phyloP scores from a whole-genome alignment of 2,113 vertebrate species.

The Rhipidura dahli region DNA sequence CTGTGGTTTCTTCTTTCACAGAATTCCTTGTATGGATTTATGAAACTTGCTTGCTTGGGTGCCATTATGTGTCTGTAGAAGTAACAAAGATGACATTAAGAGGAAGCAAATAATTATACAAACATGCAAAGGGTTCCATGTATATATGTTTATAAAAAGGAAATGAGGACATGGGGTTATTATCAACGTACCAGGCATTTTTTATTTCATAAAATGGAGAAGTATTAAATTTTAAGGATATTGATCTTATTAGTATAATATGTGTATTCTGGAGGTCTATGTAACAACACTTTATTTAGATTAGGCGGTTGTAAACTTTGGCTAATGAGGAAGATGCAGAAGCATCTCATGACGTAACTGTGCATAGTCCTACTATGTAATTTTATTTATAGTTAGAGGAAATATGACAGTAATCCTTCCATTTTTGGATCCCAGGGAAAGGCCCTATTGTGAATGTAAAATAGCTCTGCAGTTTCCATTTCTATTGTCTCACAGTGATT shows the following conservation, averaged over 20 bases:
- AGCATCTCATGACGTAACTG: not conserved
- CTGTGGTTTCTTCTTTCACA: not conserved
- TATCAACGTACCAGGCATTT: not conserved
- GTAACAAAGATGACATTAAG: not conserved
- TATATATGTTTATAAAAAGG: not conserved
- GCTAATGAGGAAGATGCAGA: not conserved
- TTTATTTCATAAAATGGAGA: not conserved
- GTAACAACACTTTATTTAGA: not conserved
- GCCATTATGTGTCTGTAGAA: not conserved
- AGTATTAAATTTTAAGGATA: not conserved
- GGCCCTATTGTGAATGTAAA: not conserved
- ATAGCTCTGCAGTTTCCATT: constrained; percentile 8
- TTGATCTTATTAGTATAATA: not conserved
- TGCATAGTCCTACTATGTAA: not conserved
- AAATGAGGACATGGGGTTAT: not conserved
- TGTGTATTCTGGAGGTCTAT: not conserved
- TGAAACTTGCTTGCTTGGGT: not conserved
- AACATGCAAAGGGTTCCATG: not conserved
- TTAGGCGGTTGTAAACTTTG: not conserved
- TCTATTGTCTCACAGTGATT: constrained; percentile 5
- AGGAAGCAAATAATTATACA: not conserved
- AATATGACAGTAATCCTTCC: not conserved
- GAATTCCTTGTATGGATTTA: not conserved
- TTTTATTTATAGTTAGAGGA: constrained; percentile 7
- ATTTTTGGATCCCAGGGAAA: not conserved